Conservation (phyloP, 2,797 vertebrate species). For the Rhabdomys pumilio region DNA sequence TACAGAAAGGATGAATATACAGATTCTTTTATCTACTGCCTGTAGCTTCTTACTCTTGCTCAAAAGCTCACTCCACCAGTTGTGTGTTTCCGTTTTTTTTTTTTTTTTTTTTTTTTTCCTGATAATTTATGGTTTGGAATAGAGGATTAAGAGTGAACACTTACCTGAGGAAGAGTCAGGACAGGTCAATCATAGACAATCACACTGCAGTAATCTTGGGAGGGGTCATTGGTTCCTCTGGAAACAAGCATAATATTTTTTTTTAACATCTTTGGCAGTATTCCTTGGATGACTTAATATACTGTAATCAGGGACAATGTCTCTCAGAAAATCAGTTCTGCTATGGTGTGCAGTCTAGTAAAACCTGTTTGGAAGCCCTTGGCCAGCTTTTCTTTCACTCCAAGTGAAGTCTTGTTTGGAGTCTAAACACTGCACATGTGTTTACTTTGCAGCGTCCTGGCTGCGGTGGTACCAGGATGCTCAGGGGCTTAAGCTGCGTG, state of each 20-base stretch:
- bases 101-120: neutral
- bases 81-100: neutral
- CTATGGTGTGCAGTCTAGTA: constrained; percentile 77
- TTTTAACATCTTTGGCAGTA: constrained; percentile 82
- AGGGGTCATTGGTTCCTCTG: constrained; percentile 85
- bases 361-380: constrained; percentile 78
- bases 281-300: constrained; percentile 82
- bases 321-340: constrained; percentile 80
- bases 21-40: neutral
- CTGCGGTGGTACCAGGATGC: constrained; percentile 78
- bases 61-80: neutral
- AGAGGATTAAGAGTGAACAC: constrained; percentile 54
- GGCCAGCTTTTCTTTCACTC: constrained; percentile 75
- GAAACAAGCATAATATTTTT: constrained; percentile 85
- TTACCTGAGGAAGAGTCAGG: constrained; percentile 74
- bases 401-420: neutral
- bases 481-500: constrained; percentile 83
- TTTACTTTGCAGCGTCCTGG: neutral
- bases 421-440: rapidly evolving
- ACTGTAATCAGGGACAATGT: constrained; percentile 85
- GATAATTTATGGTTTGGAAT: constrained; percentile 18
- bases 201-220: constrained; percentile 78
- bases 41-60: constrained; percentile 17
- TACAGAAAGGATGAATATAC: neutral
- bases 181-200: constrained; percentile 65